Evolutionary conservation across 2,113 vertebrate species (phyloP).

Genomic region (Sylvietta virens): DNA sequence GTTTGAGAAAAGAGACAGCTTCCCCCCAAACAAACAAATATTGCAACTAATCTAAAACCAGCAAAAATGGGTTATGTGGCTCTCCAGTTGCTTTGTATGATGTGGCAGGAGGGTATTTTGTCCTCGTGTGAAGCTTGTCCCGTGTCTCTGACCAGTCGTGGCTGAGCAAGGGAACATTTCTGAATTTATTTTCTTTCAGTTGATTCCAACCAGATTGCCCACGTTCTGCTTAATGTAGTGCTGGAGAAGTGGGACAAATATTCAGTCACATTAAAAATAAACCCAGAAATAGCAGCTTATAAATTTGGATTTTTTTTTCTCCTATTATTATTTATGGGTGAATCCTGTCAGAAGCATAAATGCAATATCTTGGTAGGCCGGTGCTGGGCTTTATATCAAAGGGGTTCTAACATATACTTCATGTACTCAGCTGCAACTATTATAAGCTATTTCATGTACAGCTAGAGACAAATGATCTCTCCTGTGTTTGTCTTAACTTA

Average conservation of each 20-base stretch:
- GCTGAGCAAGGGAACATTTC: background rate
- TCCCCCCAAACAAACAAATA: background rate
- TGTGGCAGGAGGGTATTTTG: background rate
- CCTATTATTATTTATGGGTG: constrained; percentile 73
- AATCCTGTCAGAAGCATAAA: constrained; percentile 72
- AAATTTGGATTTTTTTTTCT: constrained; percentile 73
- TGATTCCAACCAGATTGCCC: constrained; percentile 66
- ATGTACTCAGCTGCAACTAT: constrained; percentile 71
- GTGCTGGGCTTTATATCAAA: constrained; percentile 74
- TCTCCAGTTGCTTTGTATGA: background rate
- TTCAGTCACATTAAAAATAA: constrained; percentile 70
- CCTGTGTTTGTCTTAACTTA: constrained; percentile 73
- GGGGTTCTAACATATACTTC: constrained; percentile 66
- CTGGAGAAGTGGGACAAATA: constrained; percentile 38
- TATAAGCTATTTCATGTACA: constrained; percentile 74
- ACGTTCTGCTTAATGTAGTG: constrained; percentile 55
- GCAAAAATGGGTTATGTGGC: background rate
- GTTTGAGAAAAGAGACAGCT: background rate
- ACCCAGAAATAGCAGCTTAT: constrained; percentile 73
- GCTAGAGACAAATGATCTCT: constrained; percentile 73
- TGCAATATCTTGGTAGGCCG: constrained; percentile 64
- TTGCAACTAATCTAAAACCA: background rate
- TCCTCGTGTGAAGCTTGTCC: background rate
- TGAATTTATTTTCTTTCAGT: constrained; percentile 51
- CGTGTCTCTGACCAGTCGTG: background rate